Base-by-base conservation (phyloP, 35 echinoderm and acorn worm genomes). In the Eucidaris tribuloides region DNA sequence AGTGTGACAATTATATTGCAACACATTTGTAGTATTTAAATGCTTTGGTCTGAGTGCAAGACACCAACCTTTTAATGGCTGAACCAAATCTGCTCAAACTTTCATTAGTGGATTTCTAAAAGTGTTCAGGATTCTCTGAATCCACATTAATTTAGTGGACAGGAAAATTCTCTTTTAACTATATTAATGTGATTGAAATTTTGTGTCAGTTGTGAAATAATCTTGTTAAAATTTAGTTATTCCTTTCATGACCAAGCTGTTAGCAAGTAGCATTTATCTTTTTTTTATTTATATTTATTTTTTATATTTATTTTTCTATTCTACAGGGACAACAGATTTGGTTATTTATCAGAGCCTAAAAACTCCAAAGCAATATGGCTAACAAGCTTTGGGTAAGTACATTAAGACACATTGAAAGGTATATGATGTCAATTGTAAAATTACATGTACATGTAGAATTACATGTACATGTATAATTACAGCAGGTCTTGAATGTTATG, bases 301-400 rank as follows among this genome's bases (percentile, higher is more conserved):
- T 63, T 20, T 77, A 77, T 40, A 7, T 32, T 40, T n/a, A n/a
- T 61, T 58, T 79, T 77, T 71, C 42, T 46, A 31, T 61, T 81
- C 85, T 98, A 7, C 86, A 98, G 95, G 62, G 95, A 98, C 56
- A 85, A 98, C 56, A 85, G 95, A 82, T 89, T 62, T 84, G 78
- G 85, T 23, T 92, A 98, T 44, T 62, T 98, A 65, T 82, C 95
- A 87, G 76, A 82, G 54, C 95, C 90, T 31, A 98, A 98, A 65
- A 82, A 86, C 58, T 93, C 86, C 5, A 98, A 98, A 63, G 78
- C 90, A 78, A 87, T 93, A 59, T 98, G 95, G 95, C 86, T 98
- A 19, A 98, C 95, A 46, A 93, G 90, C 63, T 82, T 98, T 36
- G 95, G 95, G 95, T 98, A 71, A 86, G 95, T 84, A 64, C 24